Percentiles rank a stretch among this genome's conserved stretches.
These are phyloP conservation scores for Trematocara variabile DNA, from an alignment of 2,113 vertebrate genomes.

Conservation along the genomic window DNA sequence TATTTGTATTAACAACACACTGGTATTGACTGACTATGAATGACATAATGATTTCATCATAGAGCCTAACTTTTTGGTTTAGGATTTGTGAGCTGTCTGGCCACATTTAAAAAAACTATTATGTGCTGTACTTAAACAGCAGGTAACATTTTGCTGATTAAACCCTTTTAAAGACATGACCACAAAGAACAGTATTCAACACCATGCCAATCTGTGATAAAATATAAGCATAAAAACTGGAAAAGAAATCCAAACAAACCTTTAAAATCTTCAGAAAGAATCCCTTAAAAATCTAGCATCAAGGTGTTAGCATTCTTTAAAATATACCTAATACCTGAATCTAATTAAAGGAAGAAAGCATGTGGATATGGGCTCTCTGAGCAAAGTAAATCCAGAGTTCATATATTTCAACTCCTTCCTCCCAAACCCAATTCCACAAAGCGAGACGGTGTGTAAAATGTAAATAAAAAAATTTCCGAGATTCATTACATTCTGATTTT, in stretches of 20 bases:
- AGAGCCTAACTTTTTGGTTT: not conserved
- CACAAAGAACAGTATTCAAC: not conserved
- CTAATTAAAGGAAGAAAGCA: not conserved
- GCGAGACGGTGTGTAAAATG: not conserved
- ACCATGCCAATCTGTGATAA: not conserved
- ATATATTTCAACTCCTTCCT: not conserved
- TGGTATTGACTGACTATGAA: not conserved
- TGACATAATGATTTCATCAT: not conserved
- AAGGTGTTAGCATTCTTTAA: not conserved
- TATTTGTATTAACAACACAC: not conserved
- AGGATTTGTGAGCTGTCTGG: not conserved
- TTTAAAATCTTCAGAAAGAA: not conserved
- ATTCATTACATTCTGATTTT: not conserved
- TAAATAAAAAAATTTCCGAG: not conserved
- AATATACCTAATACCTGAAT: not conserved
- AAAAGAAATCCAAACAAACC: not conserved
- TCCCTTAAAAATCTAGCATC: rapidly evolving
- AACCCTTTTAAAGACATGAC: not conserved
- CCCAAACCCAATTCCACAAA: not conserved
- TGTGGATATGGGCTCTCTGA: not conserved
- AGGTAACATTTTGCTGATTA: not conserved
- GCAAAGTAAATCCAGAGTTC: not conserved
- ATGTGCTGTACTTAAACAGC: not conserved
- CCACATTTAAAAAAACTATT: not conserved
- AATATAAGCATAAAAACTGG: not conserved